A percentile compares a stretch with the other conserved stretches of the same genome.
Conservation (phyloP, 2,888 invertebrate species). For the Chloroclystis v-ata region DNA sequence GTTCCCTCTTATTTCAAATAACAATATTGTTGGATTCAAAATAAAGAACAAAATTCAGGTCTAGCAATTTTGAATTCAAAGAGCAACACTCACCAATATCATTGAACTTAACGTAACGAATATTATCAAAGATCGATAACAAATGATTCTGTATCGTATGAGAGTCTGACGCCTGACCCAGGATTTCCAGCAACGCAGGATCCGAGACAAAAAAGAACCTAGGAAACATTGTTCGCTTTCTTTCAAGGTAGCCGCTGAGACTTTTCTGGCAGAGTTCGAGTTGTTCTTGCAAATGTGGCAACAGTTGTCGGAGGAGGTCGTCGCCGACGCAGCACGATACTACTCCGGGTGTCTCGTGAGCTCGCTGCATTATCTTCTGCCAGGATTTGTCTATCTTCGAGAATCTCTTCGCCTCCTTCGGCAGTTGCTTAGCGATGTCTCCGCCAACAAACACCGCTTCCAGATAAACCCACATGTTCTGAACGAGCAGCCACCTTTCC, state of each 20-base stretch:
- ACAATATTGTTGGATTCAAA: too few relatives aligned
- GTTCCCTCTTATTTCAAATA: too few relatives aligned
- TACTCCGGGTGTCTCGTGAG: constrained; percentile 97
- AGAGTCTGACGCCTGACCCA: constrained; percentile 95
- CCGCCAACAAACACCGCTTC: constrained; percentile 99
- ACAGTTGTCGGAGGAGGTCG: constrained; percentile 91
- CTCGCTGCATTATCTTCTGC: constrained; percentile 98
- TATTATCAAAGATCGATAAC: constrained; percentile 97
- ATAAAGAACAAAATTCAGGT: too few relatives aligned
- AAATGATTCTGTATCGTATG: constrained; percentile 97
- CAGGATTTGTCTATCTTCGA: constrained; percentile 98
- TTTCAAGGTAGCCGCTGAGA: constrained; percentile 94
- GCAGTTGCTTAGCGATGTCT: constrained; percentile 98
- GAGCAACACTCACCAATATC: constrained; percentile 82
- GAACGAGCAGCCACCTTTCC: constrained; percentile 96
- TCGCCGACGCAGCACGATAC: constrained; percentile 98
- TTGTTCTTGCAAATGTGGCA: constrained; percentile 97
- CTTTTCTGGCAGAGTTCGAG: constrained; percentile 98
- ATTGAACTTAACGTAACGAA: constrained; percentile 94
- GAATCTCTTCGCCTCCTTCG: constrained; percentile 95
- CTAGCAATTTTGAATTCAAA: too few relatives aligned
- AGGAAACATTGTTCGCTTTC: constrained; percentile 95
- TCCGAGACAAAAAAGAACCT: constrained; percentile 96
- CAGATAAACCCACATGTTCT: constrained; percentile 98
- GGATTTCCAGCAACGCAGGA: constrained; percentile 92